Evolutionary conservation across 37 sponge, comb jelly and placozoan genomes (phyloP).

Genomic region (Corticium candelabrum): DNA sequence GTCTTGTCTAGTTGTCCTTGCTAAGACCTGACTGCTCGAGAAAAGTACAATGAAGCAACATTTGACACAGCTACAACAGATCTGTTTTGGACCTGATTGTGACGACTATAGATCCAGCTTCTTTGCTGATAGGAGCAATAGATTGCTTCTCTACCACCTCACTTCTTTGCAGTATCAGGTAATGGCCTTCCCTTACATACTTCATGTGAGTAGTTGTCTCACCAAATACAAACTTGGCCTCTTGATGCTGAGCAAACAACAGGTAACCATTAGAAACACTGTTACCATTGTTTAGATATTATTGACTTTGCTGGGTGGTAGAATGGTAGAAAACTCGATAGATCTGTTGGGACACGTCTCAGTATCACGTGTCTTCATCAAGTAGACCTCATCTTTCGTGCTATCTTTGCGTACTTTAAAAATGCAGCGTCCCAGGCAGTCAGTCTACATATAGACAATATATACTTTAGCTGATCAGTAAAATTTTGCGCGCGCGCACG

Average conservation of each 20-base stretch:
- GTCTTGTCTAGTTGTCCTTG: too few relatives aligned
- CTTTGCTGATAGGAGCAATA: not conserved
- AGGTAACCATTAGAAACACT: too few relatives aligned
- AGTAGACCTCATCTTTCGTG: not conserved
- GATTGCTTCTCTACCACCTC: not conserved
- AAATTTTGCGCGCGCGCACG: too few relatives aligned
- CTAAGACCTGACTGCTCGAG: too few relatives aligned
- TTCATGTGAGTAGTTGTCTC: not conserved
- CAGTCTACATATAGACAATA: too few relatives aligned
- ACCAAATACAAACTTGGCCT: not conserved
- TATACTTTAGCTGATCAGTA: too few relatives aligned
- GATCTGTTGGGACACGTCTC: not conserved
- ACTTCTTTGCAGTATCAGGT: not conserved
- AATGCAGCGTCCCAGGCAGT: not conserved
- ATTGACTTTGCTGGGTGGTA: not conserved
- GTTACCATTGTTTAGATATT: too few relatives aligned
- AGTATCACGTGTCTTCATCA: not conserved
- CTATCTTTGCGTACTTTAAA: not conserved
- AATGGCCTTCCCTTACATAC: not conserved
- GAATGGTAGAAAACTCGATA: not conserved
- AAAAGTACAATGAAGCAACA: too few relatives aligned
- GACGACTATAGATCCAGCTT: not conserved
- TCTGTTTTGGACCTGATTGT: too few relatives aligned
- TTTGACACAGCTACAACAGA: too few relatives aligned
- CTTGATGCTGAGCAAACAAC: too few relatives aligned